Base-by-base conservation (phyloP, 2,113 vertebrate genomes). In the Leucopsar rothschildi region DNA sequence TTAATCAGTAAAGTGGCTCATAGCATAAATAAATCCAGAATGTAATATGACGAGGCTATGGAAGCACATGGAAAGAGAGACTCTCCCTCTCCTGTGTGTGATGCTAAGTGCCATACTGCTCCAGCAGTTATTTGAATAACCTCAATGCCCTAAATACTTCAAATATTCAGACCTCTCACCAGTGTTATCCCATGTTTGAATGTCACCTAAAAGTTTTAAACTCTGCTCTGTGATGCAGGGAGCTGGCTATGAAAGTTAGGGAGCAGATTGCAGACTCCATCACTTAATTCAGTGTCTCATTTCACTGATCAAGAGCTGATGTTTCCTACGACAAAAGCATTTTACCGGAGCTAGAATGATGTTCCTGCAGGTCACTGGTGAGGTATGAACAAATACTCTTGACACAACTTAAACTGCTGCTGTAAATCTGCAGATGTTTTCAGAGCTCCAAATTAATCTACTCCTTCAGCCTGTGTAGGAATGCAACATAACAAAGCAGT, bases 1-100 rank as follows among this genome's bases (percentile, higher is more conserved):
- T 92, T 88, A 96, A 95, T 94, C 94, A 92, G 88, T 92, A 68
- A 88, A 90, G 49, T 61, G 72, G 76, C 82, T 89, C 85, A 66
- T 25, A 55, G 86, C 4, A 12, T 68, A 94, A 90, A 96, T 96
- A 96, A 95, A 95, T 88, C 65, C 71, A 60, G 37, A 40, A 47
- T 7, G 20, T 65, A 86, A 65, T 39, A 49, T 82, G 92, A 71
- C 72, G 80, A 63, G 35, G 24, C 87, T 71, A 3, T 39, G 61
- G 78, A 80, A 87, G 70, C 5, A 1, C 49, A 55, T 3, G 66
- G 75, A 59, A 90, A 75, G 49, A 0, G 0, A 44, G 0, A 44
- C 44, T 86, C 63, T n/a, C 29, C 33, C 55, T 81, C 90, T 90
- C 71, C 60, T 31, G 20, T 66, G 45, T 13, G 3, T 12, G 49